These are phyloP conservation scores for Apolygus lucorum DNA, from an alignment of 1,140 invertebrate species.

Conservation along the genomic window DNA sequence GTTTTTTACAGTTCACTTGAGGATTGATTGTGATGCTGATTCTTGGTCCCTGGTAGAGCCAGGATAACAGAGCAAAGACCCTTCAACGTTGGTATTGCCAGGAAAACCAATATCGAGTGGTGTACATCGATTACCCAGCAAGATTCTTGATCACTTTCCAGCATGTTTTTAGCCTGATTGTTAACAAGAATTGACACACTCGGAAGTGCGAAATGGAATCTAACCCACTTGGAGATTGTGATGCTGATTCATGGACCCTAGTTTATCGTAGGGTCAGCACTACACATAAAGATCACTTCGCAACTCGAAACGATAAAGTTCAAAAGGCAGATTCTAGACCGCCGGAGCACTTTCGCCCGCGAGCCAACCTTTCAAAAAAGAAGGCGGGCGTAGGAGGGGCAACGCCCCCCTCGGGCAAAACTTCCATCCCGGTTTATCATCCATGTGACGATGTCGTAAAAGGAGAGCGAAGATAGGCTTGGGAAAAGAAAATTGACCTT, in stretches of 20 bases:
- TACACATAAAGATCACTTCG: not conserved
- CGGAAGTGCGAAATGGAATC: not conserved
- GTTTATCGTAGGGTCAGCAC: not conserved
- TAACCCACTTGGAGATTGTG: not conserved
- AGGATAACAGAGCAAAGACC: too few relatives aligned
- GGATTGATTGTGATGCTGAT: too few relatives aligned
- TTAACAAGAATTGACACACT: not conserved
- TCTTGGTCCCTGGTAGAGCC: too few relatives aligned
- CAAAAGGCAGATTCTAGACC: not conserved
- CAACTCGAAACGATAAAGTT: not conserved
- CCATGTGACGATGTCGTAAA: not conserved
- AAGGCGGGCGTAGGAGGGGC: not conserved
- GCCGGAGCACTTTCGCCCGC: not conserved
- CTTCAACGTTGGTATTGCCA: too few relatives aligned
- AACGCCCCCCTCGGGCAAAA: not conserved
- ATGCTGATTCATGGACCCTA: not conserved
- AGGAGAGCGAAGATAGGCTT: not conserved
- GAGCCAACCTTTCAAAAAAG: not conserved
- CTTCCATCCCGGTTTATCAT: too few relatives aligned
- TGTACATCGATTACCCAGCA: too few relatives aligned
- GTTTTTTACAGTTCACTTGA: too few relatives aligned
- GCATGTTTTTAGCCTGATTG: not conserved
- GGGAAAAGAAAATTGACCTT: not conserved
- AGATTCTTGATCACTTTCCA: too few relatives aligned
- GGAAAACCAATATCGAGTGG: too few relatives aligned